Evolutionary conservation across 2,113 vertebrate species (phyloP), one percentile per base, ranked within the genome.

Genomic region (Rhea americana): DNA sequence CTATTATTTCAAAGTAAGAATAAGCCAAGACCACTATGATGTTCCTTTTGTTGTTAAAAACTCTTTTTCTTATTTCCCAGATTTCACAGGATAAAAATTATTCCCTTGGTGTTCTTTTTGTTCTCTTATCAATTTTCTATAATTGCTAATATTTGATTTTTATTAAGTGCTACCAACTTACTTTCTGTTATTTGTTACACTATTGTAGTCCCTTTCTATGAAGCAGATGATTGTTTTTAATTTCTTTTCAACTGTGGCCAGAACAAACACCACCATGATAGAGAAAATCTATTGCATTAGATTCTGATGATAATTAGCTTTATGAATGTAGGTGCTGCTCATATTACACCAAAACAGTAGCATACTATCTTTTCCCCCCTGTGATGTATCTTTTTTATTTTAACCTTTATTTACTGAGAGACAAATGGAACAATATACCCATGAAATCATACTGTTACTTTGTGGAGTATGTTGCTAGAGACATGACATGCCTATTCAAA

Each of bases 121-220:
- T 30, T 11, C 22, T 5, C 7, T 8, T n/a, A 41, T 32, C 22
- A 71, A 9, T 80, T 58, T 91, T 53, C 37, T 59, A 7, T 48
- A 80, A 50, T 63, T 91, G 30, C 5, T 77, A 63, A 37, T 87
- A 65, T 73, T 28, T 83, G n/a, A 62, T 4, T 76, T 76, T 70
- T 43, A 50, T 50, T 74, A 39, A 74, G 30, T 71, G 6, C 17
- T 93, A 53, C 45, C 7, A 51, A 30, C 3, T 32, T 24, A 15
- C 12, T 47, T 16, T 11, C 43, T 63, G 2, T 28, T 67, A 18
- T 58, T 74, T 0, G 0, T 91, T 85, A 79, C 1, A 19, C 72
- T 18, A 75, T 76, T 74, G 15, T 37, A 59, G 2, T 13, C 7
- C 9, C 3, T 67, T 92, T 58, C 25, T 58, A 4, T 45, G 37